phyloP scores from a whole-genome alignment of 2,113 vertebrate species.

The Puffinus mauretanicus region DNA sequence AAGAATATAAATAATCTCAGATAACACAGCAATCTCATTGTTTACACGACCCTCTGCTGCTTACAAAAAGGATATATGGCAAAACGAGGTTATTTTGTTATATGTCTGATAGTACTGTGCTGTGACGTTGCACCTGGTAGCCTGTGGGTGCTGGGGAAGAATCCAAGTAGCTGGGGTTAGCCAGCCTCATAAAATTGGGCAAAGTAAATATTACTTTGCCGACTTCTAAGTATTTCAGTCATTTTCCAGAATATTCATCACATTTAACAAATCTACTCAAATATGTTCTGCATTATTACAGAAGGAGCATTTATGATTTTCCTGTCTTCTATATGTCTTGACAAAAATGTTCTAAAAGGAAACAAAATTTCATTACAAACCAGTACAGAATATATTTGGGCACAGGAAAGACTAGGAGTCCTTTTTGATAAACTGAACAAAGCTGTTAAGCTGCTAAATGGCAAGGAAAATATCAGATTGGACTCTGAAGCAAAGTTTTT shows the following conservation, averaged over 20 bases:
- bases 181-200: not conserved
- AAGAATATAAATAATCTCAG: not conserved
- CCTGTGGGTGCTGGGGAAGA: conserved; percentile 3
- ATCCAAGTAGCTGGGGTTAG: not conserved
- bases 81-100: conserved; percentile 15
- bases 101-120: not conserved
- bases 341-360: not conserved
- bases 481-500: not conserved
- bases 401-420: not conserved
- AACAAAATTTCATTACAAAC: not conserved
- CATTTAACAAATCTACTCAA: not conserved
- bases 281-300: not conserved
- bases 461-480: not conserved
- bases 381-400: not conserved
- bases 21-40: not conserved
- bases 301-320: not conserved
- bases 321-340: not conserved
- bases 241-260: not conserved
- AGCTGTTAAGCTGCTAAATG: not conserved
- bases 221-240: not conserved
- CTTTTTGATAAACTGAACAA: not conserved
- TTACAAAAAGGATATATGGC: conserved; percentile 9
- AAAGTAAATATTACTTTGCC: not conserved
- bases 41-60: not conserved
- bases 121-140: not conserved